phyloP scores from a whole-genome alignment of 1,140 invertebrate genomes.

The Choristoneura fumiferana region DNA sequence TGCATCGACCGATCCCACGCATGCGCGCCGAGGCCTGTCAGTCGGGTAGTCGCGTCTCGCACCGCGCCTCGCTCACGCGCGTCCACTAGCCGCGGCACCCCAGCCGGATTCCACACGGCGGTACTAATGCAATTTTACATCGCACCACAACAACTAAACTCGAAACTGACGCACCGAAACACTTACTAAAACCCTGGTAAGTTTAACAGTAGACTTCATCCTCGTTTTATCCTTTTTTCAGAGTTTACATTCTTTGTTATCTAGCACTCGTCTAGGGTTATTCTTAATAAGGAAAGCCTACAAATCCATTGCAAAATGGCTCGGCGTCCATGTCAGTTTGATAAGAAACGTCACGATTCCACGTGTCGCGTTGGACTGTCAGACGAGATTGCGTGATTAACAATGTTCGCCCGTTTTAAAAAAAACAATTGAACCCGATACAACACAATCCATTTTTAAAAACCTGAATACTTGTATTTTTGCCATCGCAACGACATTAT shows the following conservation, averaged over 20 bases:
- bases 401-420: no score
- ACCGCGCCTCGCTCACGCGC: conserved; percentile 20
- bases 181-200: background rate
- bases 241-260: background rate
- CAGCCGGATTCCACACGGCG: background rate
- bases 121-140: background rate
- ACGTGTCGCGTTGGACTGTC: conserved; percentile 4
- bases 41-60: conserved; percentile 18
- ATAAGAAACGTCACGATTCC: conserved; percentile 16
- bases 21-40: conserved; percentile 18
- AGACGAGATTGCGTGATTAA: background rate
- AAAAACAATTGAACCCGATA: no score
- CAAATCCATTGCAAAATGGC: conserved; percentile 9
- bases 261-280: background rate
- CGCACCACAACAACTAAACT: no score
- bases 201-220: background rate
- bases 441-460: no score
- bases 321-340: conserved; percentile 7
- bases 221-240: no score
- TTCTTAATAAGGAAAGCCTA: conserved; percentile 4
- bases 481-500: no score
- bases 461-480: no score
- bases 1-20: conserved; percentile 22
- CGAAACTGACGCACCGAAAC: background rate
- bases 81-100: background rate